Evolutionary conservation across 2,888 invertebrate species (phyloP).

Genomic region (Clusia tigrina): DNA sequence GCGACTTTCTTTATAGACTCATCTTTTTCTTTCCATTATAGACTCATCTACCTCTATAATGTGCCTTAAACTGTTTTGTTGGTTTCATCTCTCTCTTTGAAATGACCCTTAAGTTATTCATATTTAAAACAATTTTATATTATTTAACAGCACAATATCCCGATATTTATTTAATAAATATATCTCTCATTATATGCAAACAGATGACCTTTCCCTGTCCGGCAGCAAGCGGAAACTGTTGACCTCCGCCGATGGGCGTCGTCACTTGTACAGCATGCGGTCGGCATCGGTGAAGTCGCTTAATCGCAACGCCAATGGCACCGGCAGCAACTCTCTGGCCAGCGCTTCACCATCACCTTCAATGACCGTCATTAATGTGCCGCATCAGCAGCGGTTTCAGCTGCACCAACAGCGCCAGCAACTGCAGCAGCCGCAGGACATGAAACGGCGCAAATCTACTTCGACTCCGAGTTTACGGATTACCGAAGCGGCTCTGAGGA

Average conservation of each 20-base stretch:
- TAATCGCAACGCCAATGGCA: constrained; percentile 36
- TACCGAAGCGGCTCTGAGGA: constrained; percentile 49
- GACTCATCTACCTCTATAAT: no score
- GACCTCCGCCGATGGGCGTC: constrained; percentile 42
- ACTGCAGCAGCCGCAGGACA: constrained; percentile 38
- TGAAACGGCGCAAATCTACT: constrained; percentile 46
- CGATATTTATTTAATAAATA: no score
- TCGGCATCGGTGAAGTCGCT: constrained; percentile 51
- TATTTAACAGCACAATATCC: no score
- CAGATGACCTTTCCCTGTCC: constrained; percentile 37
- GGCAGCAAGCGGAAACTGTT: constrained; percentile 45
- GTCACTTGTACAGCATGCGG: constrained; percentile 52
- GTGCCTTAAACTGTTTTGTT: no score
- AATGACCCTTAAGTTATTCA: no score
- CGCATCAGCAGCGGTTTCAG: constrained; percentile 34
- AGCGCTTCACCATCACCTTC: constrained; percentile 29
- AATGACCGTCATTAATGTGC: constrained; percentile 35
- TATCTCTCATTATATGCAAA: no score
- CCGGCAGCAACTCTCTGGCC: constrained; percentile 17
- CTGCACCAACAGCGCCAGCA: constrained; percentile 37
- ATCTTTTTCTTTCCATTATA: no score
- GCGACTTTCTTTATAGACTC: no score
- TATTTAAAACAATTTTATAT: no score
- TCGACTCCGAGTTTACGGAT: constrained; percentile 48
- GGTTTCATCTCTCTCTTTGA: no score